Conservation (phyloP, 2,888 invertebrate species). For the Acanthococcus lagerstroemiae region DNA sequence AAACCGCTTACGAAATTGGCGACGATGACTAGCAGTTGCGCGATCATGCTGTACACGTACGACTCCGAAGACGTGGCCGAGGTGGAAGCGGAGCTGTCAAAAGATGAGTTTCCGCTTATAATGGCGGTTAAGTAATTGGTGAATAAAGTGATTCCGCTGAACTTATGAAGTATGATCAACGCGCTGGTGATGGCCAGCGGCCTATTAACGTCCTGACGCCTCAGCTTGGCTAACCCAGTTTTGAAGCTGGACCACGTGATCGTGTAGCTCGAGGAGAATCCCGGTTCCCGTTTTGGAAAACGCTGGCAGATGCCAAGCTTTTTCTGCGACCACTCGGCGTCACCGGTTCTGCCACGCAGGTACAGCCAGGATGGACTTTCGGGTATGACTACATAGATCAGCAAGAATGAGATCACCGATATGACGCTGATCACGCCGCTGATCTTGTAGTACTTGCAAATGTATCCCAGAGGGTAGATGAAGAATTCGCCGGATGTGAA, state of each 20-base stretch:
- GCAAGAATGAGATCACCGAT: constrained; percentile 43
- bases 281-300: too few relatives aligned
- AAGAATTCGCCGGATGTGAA: constrained; percentile 47
- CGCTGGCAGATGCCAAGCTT: constrained; percentile 35
- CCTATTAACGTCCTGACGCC: background rate
- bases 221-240: too few relatives aligned
- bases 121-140: background rate
- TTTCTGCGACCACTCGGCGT: constrained; percentile 42
- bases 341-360: constrained; percentile 44
- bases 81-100: too few relatives aligned
- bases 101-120: background rate
- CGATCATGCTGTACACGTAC: background rate
- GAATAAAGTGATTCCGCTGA: background rate
- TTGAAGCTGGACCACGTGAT: too few relatives aligned
- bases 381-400: constrained; percentile 44
- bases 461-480: constrained; percentile 47
- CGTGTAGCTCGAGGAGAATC: too few relatives aligned
- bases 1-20: background rate
- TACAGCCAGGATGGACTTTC: constrained; percentile 50
- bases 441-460: constrained; percentile 42
- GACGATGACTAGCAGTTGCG: background rate
- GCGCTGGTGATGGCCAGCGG: background rate
- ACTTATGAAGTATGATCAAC: background rate
- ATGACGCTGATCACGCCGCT: constrained; percentile 40
- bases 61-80: background rate